A percentile compares a stretch with the other conserved stretches of the same genome.
Evolutionary conservation across 2,113 vertebrate species (phyloP).

Genomic region (Ibidorhyncha struthersii): DNA sequence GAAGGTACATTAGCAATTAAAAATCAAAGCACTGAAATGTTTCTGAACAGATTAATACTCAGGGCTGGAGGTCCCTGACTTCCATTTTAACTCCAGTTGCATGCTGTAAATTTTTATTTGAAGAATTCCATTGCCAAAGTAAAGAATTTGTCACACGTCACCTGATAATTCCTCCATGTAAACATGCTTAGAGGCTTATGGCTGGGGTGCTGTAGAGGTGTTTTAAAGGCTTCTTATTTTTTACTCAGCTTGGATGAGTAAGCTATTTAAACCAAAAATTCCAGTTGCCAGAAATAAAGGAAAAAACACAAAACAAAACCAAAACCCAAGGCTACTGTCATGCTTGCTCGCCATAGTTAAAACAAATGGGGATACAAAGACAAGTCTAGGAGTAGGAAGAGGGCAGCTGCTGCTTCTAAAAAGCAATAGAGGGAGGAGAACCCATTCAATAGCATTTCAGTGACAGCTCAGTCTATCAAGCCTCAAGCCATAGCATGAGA

Average conservation of each 20-base stretch:
- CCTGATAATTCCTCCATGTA: background rate
- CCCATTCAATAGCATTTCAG: background rate
- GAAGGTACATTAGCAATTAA: background rate
- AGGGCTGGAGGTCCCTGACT: background rate
- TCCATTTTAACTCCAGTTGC: background rate
- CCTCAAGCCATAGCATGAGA: background rate
- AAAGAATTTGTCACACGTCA: background rate
- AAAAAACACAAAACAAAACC: background rate
- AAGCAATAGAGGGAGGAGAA: background rate
- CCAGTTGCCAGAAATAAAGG: background rate
- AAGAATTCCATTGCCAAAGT: background rate
- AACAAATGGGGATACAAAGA: background rate
- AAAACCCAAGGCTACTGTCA: background rate
- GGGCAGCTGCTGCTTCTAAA: background rate
- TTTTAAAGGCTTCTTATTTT: background rate
- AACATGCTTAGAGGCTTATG: background rate
- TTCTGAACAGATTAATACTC: background rate
- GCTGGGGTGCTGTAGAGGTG: background rate
- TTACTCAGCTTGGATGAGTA: background rate
- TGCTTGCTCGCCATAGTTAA: background rate
- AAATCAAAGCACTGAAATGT: background rate
- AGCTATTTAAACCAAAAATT: background rate
- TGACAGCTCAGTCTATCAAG: background rate
- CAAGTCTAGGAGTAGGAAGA: background rate
- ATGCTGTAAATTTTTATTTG: background rate